Conservation (phyloP, 1,140 invertebrate species). For the Melanaphis sacchari region DNA sequence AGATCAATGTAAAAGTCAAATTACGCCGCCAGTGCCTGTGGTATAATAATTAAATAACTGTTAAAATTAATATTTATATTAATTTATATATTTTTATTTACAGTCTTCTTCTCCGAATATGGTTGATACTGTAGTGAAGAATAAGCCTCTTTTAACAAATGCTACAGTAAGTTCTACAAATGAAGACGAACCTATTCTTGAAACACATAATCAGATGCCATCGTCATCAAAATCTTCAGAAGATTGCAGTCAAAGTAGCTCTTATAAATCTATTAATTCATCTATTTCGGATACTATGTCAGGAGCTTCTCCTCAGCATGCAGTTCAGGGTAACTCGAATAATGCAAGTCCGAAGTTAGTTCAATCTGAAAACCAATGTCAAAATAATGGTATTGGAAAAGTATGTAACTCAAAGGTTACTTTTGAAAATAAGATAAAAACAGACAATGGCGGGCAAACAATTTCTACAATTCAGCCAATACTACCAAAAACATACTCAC, state of each 20-base stretch:
- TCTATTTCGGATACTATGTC: background rate
- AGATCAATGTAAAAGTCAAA: conserved; percentile 28
- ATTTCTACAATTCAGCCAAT: background rate
- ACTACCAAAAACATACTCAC: background rate
- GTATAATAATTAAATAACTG: background rate
- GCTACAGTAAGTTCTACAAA: background rate
- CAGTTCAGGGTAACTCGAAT: background rate
- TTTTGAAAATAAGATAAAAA: background rate
- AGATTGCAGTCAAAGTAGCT: conserved; percentile 22
- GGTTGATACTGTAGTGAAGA: background rate
- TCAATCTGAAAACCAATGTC: background rate
- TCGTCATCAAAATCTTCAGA: conserved; percentile 45
- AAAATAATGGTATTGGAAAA: background rate
- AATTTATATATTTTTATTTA: background rate
- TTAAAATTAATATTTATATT: background rate
- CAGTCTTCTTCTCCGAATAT: conserved; percentile 11
- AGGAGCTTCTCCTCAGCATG: background rate
- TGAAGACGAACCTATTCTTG: background rate
- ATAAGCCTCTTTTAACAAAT: background rate
- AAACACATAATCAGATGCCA: background rate
- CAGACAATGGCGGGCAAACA: background rate
- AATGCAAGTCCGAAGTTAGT: background rate
- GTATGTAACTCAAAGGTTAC: background rate
- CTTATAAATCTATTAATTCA: background rate
- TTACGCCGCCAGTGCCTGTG: background rate